Base-by-base conservation (phyloP, 2,797 vertebrate species). In the Cephalopachus bancanus region DNA sequence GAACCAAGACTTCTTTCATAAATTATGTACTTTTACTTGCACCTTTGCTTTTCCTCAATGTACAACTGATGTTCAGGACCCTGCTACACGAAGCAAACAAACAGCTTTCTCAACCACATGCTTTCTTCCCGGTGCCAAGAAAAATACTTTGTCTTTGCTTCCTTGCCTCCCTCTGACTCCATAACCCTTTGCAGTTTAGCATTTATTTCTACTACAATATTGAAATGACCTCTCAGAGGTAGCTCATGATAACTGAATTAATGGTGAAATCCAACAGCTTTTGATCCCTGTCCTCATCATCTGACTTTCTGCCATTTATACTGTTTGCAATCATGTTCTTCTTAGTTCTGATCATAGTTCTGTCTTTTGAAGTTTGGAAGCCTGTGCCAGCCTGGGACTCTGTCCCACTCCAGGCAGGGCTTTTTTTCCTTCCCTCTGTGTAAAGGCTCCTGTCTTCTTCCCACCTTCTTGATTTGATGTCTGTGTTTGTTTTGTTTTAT, bases 1-100 rank as follows among this genome's bases (percentile, higher is more conserved):
- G 79, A 91, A 80, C 81, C 16, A 19, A n/a, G 44, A 24, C 44
- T 97, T 51, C 16, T n/a, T 96, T 95, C 30, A 65, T 17, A 67
- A 89, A 92, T 51, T 9, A 37, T 14, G 2, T 65, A 26, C 8
- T 62, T 71, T 75, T 24, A 26, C 37, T 65, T 30, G 1, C 12
- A 86, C 83, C 74, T 92, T 87, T 53, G 81, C n/a, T 91, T 91
- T 83, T 51, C 74, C 37, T 89, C 16, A 0, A 17, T 49, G 22
- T 2, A 15, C 24, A n/a, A 14, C 0, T 20, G 30, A 30, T 19
- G 7, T 44, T 28, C 80, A 79, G 59, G 30, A 22, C 65, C 81
- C 85, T 81, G 33, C 33, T 51, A 28, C 44, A 44, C 20, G 20
- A 71, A 94, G 30, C 37, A 65, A 30, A 44, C 30, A 59, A 53